Evolutionary conservation across 2,113 vertebrate species (phyloP).

Genomic region (Lathamus discolor): DNA sequence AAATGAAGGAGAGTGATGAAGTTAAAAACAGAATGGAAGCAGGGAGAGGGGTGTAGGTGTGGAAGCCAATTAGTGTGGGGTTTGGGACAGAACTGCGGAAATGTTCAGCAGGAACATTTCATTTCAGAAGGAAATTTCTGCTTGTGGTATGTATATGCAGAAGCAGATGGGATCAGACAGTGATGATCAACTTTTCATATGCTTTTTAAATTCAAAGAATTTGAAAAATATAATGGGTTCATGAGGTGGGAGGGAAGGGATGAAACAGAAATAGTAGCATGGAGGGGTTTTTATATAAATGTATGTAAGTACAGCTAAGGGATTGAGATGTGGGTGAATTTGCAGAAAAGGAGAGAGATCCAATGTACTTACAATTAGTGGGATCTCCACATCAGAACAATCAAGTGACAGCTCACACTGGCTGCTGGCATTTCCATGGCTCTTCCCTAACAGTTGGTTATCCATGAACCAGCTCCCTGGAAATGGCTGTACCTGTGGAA

Average conservation of each 20-base stretch:
- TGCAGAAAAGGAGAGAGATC: background rate
- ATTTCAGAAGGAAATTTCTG: slow-evolving; percentile 5
- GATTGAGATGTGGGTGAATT: slow-evolving; percentile 15
- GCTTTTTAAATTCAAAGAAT: slow-evolving; percentile 4
- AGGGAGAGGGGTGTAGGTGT: background rate
- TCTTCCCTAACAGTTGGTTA: background rate
- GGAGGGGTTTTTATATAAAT: background rate
- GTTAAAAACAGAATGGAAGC: background rate
- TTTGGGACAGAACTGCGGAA: slow-evolving; percentile 16
- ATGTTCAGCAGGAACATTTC: slow-evolving; percentile 15
- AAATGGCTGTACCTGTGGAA: background rate
- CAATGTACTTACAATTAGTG: background rate
- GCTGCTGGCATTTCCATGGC: background rate
- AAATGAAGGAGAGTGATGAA: background rate
- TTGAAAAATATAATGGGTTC: background rate
- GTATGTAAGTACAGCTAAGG: background rate
- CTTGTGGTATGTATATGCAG: background rate
- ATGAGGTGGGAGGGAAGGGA: slow-evolving; percentile 4
- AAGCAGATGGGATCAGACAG: slow-evolving; percentile 44
- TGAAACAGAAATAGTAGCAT: background rate
- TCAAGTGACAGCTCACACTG: background rate
- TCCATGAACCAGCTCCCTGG: background rate
- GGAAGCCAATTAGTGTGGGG: background rate
- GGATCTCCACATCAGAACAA: background rate
- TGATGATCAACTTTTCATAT: slow-evolving; percentile 10